Evolutionary conservation across 92 coral and sea anemone species (phyloP), one percentile per base, ranked within the genome.

Genomic region (Siderastrea siderea): DNA sequence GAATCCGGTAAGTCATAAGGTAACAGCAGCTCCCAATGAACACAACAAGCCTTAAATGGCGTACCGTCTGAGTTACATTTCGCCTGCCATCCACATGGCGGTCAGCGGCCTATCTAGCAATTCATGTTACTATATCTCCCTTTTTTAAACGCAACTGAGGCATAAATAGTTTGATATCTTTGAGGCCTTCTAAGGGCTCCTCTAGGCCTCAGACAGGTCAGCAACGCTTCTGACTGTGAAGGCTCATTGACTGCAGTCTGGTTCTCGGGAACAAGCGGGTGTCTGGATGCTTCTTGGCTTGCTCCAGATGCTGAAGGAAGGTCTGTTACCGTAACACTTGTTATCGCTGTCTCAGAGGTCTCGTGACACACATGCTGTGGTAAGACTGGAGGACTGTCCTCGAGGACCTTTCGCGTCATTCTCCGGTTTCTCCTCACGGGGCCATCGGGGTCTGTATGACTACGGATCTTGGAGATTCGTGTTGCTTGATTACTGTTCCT

Each of bases 401-500:
- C 57, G 8, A 52, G 57, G 7, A 68, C 82, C 47, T 68, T 88
- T 55, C 84, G 69, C 10, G 77, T 77, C 92, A 88, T 75, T 44
- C 84, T 59, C 55, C 77, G 72, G 73, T 83, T 89, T 77, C 84
- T 83, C 75, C 89, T 83, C 71, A 83, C 83, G 64, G 75, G 78
- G 44, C 80, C 71, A 67, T 77, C 8, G 85, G 72, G 74, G 81
- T 89, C 76, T 69, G 89, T 61, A 83, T 89, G 17, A 77, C 64
- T 15, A 89, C 82, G 8, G 89, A 89, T 55, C 85, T 89, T 89
- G 89, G 85, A n/a, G 74, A 11, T 72, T 74, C 83, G 49, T 80
- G 84, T 72, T 74, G 80, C 49, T 52, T 15, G 4, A 79, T 60
- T 80, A 86, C 87, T 5, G 62, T 72, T 15, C 80, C 88, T 61